Conservation (phyloP, 1,140 invertebrate species). For the Tetraneura akinire region DNA sequence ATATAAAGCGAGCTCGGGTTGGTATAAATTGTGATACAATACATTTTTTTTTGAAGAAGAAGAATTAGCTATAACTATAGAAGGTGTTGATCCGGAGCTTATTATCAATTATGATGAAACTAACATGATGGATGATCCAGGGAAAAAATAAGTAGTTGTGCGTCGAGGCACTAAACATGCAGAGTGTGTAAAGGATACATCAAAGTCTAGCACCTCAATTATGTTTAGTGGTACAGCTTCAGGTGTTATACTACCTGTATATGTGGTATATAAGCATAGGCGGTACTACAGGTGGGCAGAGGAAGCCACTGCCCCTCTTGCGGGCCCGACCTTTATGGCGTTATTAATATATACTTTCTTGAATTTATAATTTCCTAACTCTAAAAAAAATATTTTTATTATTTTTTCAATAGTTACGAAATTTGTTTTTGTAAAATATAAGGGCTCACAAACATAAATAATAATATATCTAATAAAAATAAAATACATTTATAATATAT, state of each 20-base stretch:
- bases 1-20: conserved; percentile 50
- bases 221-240: not conserved
- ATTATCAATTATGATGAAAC: conserved; percentile 61
- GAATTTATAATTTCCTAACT: not conserved
- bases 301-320: not conserved
- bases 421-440: not conserved
- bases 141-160: no score
- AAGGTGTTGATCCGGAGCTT: conserved; percentile 56
- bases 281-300: conserved; percentile 1
- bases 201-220: not conserved
- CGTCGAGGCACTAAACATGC: not conserved
- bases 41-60: conserved; percentile 56
- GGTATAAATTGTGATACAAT: conserved; percentile 53
- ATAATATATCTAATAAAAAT: no score
- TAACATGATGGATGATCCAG: conserved; percentile 56
- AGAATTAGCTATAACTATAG: conserved; percentile 55
- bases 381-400: not conserved
- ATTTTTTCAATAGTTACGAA: not conserved
- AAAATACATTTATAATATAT: not conserved
- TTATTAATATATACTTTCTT: no score
- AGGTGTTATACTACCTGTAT: not conserved
- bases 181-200: not conserved
- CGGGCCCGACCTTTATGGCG: not conserved
- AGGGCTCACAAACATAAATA: no score
- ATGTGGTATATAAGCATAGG: not conserved